Percentiles rank a stretch among this genome's conserved stretches.
These are phyloP conservation scores for Atherinomorus stipes DNA, from an alignment of 2,113 vertebrate genomes.

Conservation along the genomic window DNA sequence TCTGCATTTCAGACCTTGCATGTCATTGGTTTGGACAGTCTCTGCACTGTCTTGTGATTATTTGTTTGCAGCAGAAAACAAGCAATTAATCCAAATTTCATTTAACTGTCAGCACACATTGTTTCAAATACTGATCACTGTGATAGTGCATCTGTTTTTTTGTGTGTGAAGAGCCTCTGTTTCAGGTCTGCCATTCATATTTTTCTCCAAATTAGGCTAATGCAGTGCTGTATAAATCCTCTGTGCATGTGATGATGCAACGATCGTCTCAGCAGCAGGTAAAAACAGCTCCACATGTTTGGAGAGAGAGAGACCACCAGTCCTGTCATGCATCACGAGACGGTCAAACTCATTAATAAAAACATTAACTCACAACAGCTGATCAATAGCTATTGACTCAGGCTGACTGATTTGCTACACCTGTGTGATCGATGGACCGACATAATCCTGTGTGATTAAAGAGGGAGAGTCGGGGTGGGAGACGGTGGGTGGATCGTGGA, in stretches of 20 bases:
- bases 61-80: neutral
- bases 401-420: conserved; percentile 39
- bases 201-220: conserved; percentile 13
- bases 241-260: neutral
- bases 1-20: too few species aligned
- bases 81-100: conserved; percentile 6
- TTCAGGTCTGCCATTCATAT: neutral
- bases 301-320: neutral
- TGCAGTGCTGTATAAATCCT: neutral
- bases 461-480: neutral
- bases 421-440: conserved; percentile 47
- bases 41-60: neutral
- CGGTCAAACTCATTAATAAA: conserved; percentile 59
- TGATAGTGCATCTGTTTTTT: neutral
- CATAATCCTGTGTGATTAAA: conserved; percentile 49
- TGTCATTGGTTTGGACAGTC: too few species aligned
- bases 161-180: neutral
- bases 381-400: conserved; percentile 61
- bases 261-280: conserved; percentile 31
- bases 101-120: neutral
- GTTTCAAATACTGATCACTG: neutral
- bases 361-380: conserved; percentile 38
- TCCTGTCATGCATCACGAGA: conserved; percentile 12
- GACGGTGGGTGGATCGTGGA: conserved; percentile 1
- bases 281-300: neutral